Evolutionary conservation across 2,113 vertebrate species (phyloP).

Genomic region (Anas platyrhynchos): DNA sequence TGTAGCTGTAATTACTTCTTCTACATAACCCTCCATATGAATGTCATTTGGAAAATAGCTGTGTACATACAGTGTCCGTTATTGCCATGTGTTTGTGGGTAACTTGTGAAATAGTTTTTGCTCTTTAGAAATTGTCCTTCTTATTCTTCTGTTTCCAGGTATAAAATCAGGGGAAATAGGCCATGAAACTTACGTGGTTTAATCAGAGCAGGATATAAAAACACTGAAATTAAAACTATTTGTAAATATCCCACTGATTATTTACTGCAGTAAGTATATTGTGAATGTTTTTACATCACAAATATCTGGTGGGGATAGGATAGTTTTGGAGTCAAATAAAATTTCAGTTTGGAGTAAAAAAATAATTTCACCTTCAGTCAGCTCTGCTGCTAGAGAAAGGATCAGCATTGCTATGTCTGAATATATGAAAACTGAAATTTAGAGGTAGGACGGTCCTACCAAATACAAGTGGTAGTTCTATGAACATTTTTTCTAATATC

Average conservation of each 20-base stretch:
- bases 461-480: background rate
- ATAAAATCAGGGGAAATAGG: background rate
- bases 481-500: background rate
- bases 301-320: background rate
- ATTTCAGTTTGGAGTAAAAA: background rate
- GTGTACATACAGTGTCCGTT: background rate
- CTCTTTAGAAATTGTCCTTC: background rate
- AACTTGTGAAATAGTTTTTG: background rate
- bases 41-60: background rate
- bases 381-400: background rate
- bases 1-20: background rate
- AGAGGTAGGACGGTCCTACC: background rate
- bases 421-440: background rate
- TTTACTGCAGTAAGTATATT: background rate
- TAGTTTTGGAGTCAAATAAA: background rate
- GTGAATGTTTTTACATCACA: background rate
- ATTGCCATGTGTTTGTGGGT: background rate
- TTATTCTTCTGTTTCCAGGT: conserved; percentile 3
- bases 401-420: background rate
- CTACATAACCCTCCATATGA: background rate
- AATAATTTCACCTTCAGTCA: background rate
- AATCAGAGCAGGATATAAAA: background rate
- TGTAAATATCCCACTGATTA: background rate
- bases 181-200: background rate
- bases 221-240: background rate